Evolutionary conservation across 1,140 invertebrate genomes (phyloP).

Genomic region (Eueides isabella): DNA sequence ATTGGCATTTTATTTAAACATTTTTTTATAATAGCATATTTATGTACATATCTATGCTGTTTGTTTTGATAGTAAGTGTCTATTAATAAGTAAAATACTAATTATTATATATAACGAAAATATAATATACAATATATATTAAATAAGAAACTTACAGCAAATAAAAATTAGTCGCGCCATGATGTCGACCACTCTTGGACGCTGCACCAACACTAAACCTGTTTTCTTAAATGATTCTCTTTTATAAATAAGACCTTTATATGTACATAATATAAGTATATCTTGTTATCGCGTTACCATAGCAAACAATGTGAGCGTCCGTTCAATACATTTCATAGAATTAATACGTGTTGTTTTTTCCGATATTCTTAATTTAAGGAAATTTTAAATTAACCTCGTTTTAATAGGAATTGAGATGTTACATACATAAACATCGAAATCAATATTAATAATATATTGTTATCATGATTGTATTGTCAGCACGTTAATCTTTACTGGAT

Average conservation of each 20-base stretch:
- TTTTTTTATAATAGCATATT: no score
- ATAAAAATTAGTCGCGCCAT: background rate
- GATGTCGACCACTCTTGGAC: background rate
- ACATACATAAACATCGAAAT: background rate
- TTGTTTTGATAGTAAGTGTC: no score
- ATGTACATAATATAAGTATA: background rate
- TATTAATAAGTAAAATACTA: no score
- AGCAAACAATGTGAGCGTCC: background rate
- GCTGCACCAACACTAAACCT: background rate
- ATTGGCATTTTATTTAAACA: no score
- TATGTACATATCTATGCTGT: no score
- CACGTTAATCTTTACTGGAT: background rate
- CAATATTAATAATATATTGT: background rate
- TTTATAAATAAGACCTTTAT: background rate
- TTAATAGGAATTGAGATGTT: background rate
- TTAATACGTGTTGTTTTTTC: background rate
- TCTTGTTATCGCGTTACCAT: background rate
- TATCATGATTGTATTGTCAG: background rate
- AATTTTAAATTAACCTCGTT: background rate
- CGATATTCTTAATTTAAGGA: background rate
- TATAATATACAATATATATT: no score
- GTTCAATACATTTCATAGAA: background rate
- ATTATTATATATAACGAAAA: no score
- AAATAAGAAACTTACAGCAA: background rate
- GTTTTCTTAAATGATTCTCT: slow-evolving; percentile 5